These are phyloP conservation scores for Rousettus leschenaultii DNA, from an alignment of 2,113 vertebrate genomes.

Conservation along the genomic window DNA sequence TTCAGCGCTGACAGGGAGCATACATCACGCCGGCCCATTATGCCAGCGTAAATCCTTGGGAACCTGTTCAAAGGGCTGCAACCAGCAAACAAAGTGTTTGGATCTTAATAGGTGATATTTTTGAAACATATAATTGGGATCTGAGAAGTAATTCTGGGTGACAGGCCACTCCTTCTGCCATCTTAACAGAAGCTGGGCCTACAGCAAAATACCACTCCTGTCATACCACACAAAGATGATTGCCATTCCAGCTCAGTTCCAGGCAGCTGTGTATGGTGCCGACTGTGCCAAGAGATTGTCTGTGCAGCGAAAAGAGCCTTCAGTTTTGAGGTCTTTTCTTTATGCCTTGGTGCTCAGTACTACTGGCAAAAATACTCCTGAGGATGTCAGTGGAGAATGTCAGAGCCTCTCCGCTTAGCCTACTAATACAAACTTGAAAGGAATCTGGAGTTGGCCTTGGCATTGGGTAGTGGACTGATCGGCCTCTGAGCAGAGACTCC, in stretches of 20 bases:
- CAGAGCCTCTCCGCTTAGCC: background rate
- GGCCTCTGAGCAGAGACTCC: background rate
- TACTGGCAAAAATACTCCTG: background rate
- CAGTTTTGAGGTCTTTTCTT: background rate
- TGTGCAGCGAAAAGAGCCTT: background rate
- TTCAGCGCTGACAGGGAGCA: slow-evolving; percentile 92
- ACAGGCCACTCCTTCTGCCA: slow-evolving; percentile 80
- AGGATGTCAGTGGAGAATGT: background rate
- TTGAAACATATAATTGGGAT: slow-evolving; percentile 85
- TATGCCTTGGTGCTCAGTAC: background rate
- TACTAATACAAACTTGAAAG: background rate
- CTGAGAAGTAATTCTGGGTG: slow-evolving; percentile 85
- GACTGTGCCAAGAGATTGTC: background rate
- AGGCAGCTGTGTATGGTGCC: background rate
- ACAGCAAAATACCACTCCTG: background rate
- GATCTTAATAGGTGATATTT: slow-evolving; percentile 79
- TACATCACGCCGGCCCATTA: slow-evolving; percentile 87
- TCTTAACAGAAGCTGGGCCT: slow-evolving; percentile 41
- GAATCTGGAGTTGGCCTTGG: background rate
- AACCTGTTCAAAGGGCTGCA: slow-evolving; percentile 83
- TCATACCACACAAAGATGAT: background rate
- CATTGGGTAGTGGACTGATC: background rate
- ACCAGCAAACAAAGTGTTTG: slow-evolving; percentile 80
- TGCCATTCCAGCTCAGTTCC: background rate
- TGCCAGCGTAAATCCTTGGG: slow-evolving; percentile 83